These are phyloP conservation scores for Clytia hemisphaerica DNA, from an alignment of 30 jellyfish, hydroid and myxozoan genomes.

Conservation along the genomic window DNA sequence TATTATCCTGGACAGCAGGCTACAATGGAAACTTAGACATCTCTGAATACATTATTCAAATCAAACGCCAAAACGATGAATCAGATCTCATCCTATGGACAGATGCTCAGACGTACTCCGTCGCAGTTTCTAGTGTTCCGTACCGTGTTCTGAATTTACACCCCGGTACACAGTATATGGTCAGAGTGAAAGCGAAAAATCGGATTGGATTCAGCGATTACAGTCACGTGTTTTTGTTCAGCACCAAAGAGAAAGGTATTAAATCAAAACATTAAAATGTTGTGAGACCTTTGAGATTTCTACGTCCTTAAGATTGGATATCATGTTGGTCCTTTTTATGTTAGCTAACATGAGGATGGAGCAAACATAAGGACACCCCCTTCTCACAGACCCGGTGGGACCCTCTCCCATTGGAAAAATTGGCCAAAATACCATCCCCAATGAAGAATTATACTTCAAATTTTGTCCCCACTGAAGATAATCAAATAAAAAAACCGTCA, in stretches of 20 bases:
- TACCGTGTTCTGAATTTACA: slow-evolving; percentile 20
- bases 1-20: slow-evolving; percentile 55
- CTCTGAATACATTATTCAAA: slow-evolving; percentile 37
- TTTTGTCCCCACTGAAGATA: too few relatives aligned
- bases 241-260: slow-evolving; percentile 84
- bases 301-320: neutral
- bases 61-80: slow-evolving; percentile 22
- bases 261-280: too few relatives aligned
- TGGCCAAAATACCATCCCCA: too few relatives aligned
- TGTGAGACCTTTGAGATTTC: too few relatives aligned
- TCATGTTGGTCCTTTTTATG: too few relatives aligned
- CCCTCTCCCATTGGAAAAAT: too few relatives aligned
- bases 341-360: too few relatives aligned
- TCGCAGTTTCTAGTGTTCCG: slow-evolving; percentile 35
- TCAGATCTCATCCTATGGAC: too few relatives aligned
- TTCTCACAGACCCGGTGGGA: too few relatives aligned
- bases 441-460: too few relatives aligned
- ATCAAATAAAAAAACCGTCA: too few relatives aligned
- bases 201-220: slow-evolving; percentile 52
- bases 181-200: slow-evolving; percentile 57
- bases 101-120: neutral
- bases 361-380: too few relatives aligned
- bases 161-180: slow-evolving; percentile 54
- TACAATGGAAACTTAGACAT: slow-evolving; percentile 59
- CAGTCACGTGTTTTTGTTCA: slow-evolving; percentile 40